These are phyloP conservation scores for Notolepis coatsorum DNA, from an alignment of 2,797 vertebrate species.

Conservation along the genomic window DNA sequence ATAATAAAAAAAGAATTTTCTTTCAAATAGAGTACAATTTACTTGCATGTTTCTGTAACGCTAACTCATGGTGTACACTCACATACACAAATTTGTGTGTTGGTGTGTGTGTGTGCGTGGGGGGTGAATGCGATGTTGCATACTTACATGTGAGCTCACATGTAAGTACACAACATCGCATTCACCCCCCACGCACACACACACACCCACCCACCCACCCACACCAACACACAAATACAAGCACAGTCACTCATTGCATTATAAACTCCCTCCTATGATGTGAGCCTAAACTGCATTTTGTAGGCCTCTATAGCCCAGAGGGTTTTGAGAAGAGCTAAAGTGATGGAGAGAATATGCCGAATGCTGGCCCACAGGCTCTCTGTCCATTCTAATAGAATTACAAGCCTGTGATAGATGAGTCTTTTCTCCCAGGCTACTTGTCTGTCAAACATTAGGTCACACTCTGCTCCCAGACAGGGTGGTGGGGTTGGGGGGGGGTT, in stretches of 20 bases:
- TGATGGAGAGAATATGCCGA: constrained; percentile 73
- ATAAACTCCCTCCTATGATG: constrained; percentile 66
- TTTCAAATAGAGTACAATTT: too few relatives aligned
- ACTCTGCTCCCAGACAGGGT: constrained; percentile 66
- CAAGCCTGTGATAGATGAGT: constrained; percentile 78
- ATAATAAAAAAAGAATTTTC: too few relatives aligned
- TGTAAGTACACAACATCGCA: background rate
- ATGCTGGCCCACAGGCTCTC: constrained; percentile 57
- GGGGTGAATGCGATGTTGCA: too few relatives aligned
- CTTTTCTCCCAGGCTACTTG: constrained; percentile 79
- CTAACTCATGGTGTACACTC: too few relatives aligned
- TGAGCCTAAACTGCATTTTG: constrained; percentile 67
- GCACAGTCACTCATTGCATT: constrained; percentile 27
- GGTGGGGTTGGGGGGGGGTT: background rate
- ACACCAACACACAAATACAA: constrained; percentile 15
- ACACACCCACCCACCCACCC: too few relatives aligned
- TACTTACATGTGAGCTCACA: too few relatives aligned
- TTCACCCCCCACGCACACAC: too few relatives aligned
- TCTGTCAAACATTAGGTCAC: constrained; percentile 86
- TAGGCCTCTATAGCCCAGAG: constrained; percentile 44
- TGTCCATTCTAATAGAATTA: constrained; percentile 82
- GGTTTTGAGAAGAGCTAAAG: constrained; percentile 67
- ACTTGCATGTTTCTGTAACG: too few relatives aligned
- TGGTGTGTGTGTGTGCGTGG: too few relatives aligned
- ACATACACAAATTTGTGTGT: too few relatives aligned